Percentiles rank a stretch among this genome's conserved stretches.
phyloP scores from a whole-genome alignment of 2,113 vertebrate species.

The Trematomus loennbergii region DNA sequence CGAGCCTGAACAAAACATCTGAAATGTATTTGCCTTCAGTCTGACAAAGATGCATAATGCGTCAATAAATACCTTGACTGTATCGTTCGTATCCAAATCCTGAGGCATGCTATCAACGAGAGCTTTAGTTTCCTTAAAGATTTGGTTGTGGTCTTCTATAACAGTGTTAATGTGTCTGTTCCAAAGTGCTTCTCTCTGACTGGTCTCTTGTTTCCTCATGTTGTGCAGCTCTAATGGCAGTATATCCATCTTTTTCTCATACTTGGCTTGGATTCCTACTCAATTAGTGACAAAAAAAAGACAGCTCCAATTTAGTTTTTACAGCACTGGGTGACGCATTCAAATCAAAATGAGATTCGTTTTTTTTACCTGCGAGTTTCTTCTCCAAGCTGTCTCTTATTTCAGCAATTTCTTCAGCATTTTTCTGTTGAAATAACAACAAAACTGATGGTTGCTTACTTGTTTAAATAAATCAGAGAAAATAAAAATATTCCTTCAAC shows the following conservation, averaged over 20 bases:
- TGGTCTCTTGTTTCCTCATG: constrained; percentile 85
- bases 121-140: constrained; percentile 85
- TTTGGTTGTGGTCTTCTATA: constrained; percentile 85
- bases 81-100: constrained; percentile 83
- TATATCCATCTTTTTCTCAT: constrained; percentile 84
- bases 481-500: background rate
- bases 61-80: constrained; percentile 85
- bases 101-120: constrained; percentile 84
- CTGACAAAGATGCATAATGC: background rate
- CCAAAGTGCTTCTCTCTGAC: constrained; percentile 88
- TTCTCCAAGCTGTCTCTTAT: constrained; percentile 84
- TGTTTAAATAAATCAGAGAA: background rate
- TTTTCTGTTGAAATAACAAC: constrained; percentile 85
- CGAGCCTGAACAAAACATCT: background rate
- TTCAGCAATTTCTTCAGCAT: constrained; percentile 84
- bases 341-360: background rate
- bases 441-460: background rate
- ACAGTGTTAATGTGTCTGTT: constrained; percentile 85
- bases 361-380: constrained; percentile 86
- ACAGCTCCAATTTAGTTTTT: background rate
- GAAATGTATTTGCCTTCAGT: background rate
- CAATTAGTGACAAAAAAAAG: constrained; percentile 15
- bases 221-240: constrained; percentile 86
- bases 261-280: constrained; percentile 87
- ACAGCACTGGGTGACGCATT: background rate